Evolutionary conservation across 2,888 invertebrate species (phyloP), one percentile per base, ranked within the genome.

Genomic region (Allygus modestus): DNA sequence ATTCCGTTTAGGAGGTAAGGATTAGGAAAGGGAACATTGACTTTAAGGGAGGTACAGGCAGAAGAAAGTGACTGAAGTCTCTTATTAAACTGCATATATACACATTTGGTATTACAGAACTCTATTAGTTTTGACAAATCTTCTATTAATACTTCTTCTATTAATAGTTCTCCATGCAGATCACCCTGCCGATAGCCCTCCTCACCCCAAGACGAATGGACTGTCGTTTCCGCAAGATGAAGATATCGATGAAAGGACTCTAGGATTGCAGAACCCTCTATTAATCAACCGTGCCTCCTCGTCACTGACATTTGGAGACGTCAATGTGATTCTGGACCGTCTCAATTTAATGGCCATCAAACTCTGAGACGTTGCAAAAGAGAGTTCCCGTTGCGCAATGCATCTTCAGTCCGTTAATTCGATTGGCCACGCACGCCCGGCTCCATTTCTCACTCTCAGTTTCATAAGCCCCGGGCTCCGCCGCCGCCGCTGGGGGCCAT

Each of bases 401-500:
- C 20, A 54, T 73, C 83, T 73, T 83, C 83, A 71, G 73, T 33
- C 83, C 51, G 83, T 83, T 83, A 83, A 83, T 83, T 71, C 73
- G 83, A 83, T 83, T 54, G 28, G 83, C 71, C 73, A 83, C 73
- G 83, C 83, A 83, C 83, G 83, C 73, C 73, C 73, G 54, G 46
- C 51, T 71, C 46, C 83, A 83, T 83, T 83, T 83, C 83, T 73
- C 83, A 83, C 83, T 83, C 71, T 83, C 83, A 9, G 83, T 83
- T 83, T 83, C 83, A 73, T 73, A 83, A 83, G 73, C 15, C 51
- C 37, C n/a, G 9, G 26, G 46, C 58, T 33, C 33, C 20, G 61
- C 23, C 28, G 61, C 26, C 61, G 61, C 61, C 61, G 12, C 23
- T 23, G 4, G 23, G 5, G 26, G 61, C 4, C 28, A 33, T 69